These are phyloP conservation scores for Verasper variegatus DNA, from an alignment of 2,113 vertebrate genomes.

Conservation along the genomic window DNA sequence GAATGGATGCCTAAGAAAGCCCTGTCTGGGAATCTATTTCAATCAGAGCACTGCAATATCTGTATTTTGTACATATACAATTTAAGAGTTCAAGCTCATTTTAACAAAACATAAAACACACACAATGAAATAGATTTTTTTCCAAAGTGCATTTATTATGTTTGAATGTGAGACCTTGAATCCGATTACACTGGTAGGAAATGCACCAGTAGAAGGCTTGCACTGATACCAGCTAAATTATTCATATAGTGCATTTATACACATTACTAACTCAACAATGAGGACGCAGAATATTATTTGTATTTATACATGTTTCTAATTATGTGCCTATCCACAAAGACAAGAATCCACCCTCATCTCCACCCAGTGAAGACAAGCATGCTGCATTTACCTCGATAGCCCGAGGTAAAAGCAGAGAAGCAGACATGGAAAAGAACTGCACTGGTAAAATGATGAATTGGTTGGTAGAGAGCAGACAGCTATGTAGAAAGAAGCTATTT, in stretches of 20 bases:
- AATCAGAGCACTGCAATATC: slow-evolving; percentile 2
- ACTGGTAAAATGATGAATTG: slow-evolving; percentile 18
- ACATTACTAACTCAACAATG: slow-evolving; percentile 22
- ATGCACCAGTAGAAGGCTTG: slow-evolving; percentile 14
- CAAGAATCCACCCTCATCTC: slow-evolving; percentile 33
- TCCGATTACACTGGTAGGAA: slow-evolving; percentile 31
- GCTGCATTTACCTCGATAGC: slow-evolving; percentile 49
- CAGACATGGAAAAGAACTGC: background rate
- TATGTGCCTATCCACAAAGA: slow-evolving; percentile 34
- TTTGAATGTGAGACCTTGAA: slow-evolving; percentile 28
- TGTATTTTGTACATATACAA: background rate
- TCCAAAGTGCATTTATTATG: slow-evolving; percentile 10
- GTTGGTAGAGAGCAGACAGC: slow-evolving; percentile 8
- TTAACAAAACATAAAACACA: background rate
- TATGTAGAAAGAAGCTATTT: slow-evolving; percentile 3
- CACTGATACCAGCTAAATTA: slow-evolving; percentile 54
- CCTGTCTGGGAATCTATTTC: background rate
- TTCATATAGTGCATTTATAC: slow-evolving; percentile 62
- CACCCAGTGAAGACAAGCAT: slow-evolving; percentile 62
- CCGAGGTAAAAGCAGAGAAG: slow-evolving; percentile 5
- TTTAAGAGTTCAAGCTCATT: background rate
- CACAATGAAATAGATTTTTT: background rate
- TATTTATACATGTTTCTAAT: slow-evolving; percentile 16
- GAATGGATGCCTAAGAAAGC: slow-evolving; percentile 15
- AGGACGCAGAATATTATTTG: slow-evolving; percentile 43